Conservation (phyloP, 92 coral and sea anemone genomes). For the Pocillopora meandrina region DNA sequence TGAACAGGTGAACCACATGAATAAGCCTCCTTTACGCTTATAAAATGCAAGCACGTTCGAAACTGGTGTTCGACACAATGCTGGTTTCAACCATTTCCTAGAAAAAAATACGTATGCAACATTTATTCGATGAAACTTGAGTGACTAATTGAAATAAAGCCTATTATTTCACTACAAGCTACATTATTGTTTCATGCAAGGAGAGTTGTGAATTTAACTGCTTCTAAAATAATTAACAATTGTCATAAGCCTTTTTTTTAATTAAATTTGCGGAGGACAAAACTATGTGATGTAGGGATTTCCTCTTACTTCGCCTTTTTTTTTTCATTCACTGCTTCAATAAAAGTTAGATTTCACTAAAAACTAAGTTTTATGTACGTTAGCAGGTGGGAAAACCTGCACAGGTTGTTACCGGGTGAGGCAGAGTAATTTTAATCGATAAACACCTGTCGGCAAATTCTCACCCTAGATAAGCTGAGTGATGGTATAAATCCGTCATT, state of each 20-base stretch:
- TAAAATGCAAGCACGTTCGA: conserved; percentile 4
- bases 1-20: neutral
- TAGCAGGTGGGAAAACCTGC: neutral
- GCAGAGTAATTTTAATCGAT: neutral
- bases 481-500: neutral
- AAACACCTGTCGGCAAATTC: neutral
- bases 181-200: too few relatives aligned
- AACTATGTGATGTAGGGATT: neutral
- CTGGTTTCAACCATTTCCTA: neutral
- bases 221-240: neutral
- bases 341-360: neutral
- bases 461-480: neutral
- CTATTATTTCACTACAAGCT: too few relatives aligned
- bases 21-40: neutral
- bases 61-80: neutral
- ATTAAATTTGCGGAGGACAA: neutral
- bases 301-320: neutral
- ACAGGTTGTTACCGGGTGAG: neutral
- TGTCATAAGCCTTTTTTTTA: neutral
- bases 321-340: neutral
- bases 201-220: too few relatives aligned
- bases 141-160: too few relatives aligned
- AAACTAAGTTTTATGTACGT: neutral
- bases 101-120: neutral
- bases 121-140: neutral